Evolutionary conservation across 2,797 vertebrate genomes (phyloP).

Genomic region (Vireo griseus): DNA sequence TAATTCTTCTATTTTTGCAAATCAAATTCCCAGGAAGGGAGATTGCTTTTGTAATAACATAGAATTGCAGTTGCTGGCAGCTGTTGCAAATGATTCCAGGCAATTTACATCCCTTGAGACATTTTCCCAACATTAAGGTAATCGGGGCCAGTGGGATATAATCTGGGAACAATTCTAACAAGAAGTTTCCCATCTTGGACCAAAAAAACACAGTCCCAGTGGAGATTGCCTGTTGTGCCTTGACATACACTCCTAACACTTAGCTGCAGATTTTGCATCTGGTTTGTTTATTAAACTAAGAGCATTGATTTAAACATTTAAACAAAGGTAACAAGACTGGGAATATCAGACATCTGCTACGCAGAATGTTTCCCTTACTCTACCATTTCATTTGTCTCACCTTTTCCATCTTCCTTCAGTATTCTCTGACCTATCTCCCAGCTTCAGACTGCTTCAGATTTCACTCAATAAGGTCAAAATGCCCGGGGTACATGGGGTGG

Average conservation of each 20-base stretch:
- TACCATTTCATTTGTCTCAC: neutral
- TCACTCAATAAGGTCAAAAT: neutral
- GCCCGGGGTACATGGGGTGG: neutral
- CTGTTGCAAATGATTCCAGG: conserved; percentile 65
- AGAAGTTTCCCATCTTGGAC: conserved; percentile 35
- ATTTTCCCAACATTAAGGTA: conserved; percentile 62
- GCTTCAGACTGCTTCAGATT: neutral
- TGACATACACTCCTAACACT: neutral
- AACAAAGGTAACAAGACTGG: conserved; percentile 11
- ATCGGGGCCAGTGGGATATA: conserved; percentile 64
- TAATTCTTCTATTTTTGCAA: conserved; percentile 62
- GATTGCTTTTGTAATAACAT: conserved; percentile 68
- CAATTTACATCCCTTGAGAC: conserved; percentile 50
- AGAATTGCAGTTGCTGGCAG: conserved; percentile 60
- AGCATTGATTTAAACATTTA: conserved; percentile 8
- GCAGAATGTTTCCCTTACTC: neutral
- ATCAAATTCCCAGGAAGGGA: conserved; percentile 54
- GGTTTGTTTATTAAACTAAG: conserved; percentile 35
- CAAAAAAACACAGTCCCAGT: conserved; percentile 22
- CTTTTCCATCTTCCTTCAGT: neutral
- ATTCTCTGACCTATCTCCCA: neutral
- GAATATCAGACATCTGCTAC: neutral
- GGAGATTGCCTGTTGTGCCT: neutral
- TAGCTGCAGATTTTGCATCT: conserved; percentile 4
- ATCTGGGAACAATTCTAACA: conserved; percentile 54